These are phyloP conservation scores for Drosophila ogumai DNA, from an alignment of 1,140 invertebrate genomes.

Conservation along the genomic window DNA sequence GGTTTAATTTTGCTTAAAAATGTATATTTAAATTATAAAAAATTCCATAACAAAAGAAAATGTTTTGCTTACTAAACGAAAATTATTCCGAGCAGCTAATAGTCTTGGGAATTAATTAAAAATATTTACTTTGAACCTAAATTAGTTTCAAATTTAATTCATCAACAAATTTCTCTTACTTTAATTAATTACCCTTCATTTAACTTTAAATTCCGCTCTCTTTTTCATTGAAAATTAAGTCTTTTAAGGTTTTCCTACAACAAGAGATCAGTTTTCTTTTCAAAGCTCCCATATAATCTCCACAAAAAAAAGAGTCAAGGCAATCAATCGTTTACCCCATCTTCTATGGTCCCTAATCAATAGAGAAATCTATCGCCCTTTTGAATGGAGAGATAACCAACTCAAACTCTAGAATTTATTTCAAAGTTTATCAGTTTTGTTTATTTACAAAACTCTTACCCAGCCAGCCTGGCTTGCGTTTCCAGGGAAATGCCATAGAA, in stretches of 20 bases:
- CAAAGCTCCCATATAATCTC: not conserved
- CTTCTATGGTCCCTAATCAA: conserved; percentile 22
- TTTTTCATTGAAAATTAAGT: not conserved
- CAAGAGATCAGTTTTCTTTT: not conserved
- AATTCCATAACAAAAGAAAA: not conserved
- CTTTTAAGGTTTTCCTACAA: not conserved
- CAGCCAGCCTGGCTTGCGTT: conserved; percentile 52
- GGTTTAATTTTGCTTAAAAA: not conserved
- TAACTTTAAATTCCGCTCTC: not conserved
- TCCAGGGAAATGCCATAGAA: conserved; percentile 43
- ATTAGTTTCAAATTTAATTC: not conserved
- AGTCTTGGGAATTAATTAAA: not conserved
- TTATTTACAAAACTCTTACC: conserved; percentile 59
- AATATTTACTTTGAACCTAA: too few relatives aligned
- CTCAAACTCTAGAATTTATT: conserved; percentile 28
- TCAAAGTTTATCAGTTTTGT: conserved; percentile 49
- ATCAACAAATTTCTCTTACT: not conserved
- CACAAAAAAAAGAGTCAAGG: conserved; percentile 1
- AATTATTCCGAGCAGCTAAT: not conserved
- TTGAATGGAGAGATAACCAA: conserved; percentile 42
- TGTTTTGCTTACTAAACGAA: not conserved
- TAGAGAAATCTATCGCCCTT: conserved; percentile 32
- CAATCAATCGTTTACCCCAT: conserved; percentile 26
- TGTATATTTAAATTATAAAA: not conserved
- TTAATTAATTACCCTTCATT: not conserved